These are phyloP conservation scores for Tamandua tetradactyla DNA, from an alignment of 2,797 vertebrate species.

Conservation along the genomic window DNA sequence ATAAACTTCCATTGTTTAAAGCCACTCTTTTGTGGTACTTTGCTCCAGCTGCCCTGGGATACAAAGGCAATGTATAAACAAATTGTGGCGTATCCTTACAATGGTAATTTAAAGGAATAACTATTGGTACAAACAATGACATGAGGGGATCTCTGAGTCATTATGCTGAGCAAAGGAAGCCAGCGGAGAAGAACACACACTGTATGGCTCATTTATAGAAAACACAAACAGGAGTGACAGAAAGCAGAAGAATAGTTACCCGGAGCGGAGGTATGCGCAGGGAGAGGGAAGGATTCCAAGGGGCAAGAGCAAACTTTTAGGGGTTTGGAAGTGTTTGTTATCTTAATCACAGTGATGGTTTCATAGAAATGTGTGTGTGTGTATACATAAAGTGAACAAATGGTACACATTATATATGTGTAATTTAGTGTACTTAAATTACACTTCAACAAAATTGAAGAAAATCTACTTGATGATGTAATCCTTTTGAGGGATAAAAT, in stretches of 20 bases:
- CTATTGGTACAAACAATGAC: not conserved
- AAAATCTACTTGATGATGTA: not conserved
- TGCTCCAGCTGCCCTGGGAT: too few species aligned
- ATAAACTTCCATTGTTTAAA: too few species aligned
- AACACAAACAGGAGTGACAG: not conserved
- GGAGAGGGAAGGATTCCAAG: not conserved
- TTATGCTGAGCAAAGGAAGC: not conserved
- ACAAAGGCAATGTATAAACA: too few species aligned
- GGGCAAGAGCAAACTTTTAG: not conserved
- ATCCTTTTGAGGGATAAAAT: not conserved
- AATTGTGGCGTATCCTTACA: not conserved
- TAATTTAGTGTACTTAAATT: not conserved
- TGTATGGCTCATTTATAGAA: not conserved
- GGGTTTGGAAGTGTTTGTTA: not conserved
- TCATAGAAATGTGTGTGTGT: not conserved
- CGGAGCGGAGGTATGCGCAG: too few species aligned
- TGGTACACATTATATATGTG: not conserved
- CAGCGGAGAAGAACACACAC: not conserved
- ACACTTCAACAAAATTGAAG: not conserved
- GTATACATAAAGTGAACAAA: not conserved
- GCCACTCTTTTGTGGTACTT: too few species aligned
- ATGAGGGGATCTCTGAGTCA: not conserved
- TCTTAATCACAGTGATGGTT: not conserved
- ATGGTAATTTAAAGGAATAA: not conserved
- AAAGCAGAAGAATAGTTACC: not conserved